Evolutionary conservation across 2,888 invertebrate species (phyloP).

Genomic region (Mythimna pallens): DNA sequence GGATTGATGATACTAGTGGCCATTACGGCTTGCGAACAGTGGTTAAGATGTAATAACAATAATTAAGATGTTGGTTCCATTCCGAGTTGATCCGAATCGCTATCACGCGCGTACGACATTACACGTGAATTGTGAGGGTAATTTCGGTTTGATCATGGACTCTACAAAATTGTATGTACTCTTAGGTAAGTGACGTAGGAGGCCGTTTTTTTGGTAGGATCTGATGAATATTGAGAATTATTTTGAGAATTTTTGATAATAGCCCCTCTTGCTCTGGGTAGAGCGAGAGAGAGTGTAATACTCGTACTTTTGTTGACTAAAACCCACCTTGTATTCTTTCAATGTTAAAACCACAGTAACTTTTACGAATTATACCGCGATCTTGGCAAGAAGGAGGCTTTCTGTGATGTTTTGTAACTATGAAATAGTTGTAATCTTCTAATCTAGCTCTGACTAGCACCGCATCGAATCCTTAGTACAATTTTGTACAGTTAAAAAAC

Average conservation of each 20-base stretch:
- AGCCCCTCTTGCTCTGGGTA: no score
- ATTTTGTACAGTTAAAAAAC: neutral
- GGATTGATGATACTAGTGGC: conserved; percentile 78
- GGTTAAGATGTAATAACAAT: conserved; percentile 81
- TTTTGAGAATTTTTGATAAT: no score
- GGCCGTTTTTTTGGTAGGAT: no score
- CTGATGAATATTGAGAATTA: no score
- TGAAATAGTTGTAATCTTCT: neutral
- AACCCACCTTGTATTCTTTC: no score
- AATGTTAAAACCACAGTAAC: no score
- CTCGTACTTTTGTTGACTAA: no score
- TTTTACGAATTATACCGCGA: no score
- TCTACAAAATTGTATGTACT: conserved; percentile 10
- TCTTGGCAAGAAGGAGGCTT: no score
- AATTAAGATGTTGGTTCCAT: conserved; percentile 75
- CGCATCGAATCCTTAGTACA: no score
- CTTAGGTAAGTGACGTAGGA: conserved; percentile 8
- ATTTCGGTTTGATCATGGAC: conserved; percentile 34
- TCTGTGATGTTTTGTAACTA: neutral
- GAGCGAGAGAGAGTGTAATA: no score
- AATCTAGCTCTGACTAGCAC: neutral
- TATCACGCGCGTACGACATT: conserved; percentile 23
- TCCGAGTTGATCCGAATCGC: conserved; percentile 35
- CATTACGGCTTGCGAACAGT: conserved; percentile 78
- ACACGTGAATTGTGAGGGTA: conserved; percentile 31